Percentiles rank a stretch among this genome's conserved stretches.
Conservation (phyloP, 2,888 invertebrate species). For the Platycnemis pennipes region DNA sequence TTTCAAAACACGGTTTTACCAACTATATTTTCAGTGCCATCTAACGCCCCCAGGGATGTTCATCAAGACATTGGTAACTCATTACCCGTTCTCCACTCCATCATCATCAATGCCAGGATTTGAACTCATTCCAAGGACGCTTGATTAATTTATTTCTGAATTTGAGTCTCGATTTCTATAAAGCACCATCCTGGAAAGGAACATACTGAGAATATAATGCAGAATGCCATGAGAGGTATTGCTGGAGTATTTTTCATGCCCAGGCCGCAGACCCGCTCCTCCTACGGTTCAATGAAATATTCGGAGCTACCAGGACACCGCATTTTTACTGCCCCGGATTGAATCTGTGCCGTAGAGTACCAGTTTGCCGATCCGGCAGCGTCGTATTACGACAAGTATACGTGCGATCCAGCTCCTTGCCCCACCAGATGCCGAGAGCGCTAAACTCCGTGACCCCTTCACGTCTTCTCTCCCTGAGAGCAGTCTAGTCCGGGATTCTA, state of each 20-base stretch:
- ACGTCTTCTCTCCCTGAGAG: slow-evolving; percentile 17
- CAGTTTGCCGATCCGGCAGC: background rate
- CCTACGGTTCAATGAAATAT: background rate
- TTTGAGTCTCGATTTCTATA: no score
- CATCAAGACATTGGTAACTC: no score
- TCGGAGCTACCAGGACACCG: background rate
- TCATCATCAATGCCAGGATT: no score
- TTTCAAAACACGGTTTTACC: no score
- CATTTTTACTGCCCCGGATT: slow-evolving; percentile 22
- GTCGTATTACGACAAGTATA: slow-evolving; percentile 43
- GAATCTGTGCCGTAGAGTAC: slow-evolving; percentile 29
- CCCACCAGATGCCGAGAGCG: slow-evolving; percentile 37
- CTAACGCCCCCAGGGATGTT: no score
- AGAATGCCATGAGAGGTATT: background rate
- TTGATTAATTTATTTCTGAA: no score
- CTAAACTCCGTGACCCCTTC: slow-evolving; percentile 51
- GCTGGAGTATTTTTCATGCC: background rate
- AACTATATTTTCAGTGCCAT: no score
- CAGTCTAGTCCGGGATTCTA: slow-evolving; percentile 3
- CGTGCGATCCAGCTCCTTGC: background rate
- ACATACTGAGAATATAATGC: background rate
- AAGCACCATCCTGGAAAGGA: background rate
- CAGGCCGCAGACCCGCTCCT: background rate
- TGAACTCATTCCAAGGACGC: no score
- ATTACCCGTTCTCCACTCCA: no score